These are phyloP conservation scores for Ptiloglossa arizonensis DNA, from an alignment of 1,140 invertebrate genomes.

Conservation along the genomic window DNA sequence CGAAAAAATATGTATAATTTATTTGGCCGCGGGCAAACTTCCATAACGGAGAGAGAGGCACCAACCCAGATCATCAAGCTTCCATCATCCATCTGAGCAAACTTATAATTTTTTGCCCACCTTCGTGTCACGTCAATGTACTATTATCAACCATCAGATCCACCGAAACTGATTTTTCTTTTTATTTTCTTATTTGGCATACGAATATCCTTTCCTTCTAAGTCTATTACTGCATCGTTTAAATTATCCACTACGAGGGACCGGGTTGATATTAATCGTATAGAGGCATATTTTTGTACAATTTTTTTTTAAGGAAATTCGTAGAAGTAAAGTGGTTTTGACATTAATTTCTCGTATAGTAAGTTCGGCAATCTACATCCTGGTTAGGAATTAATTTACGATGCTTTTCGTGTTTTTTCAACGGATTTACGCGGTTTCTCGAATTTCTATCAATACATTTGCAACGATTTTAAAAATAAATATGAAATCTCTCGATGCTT, in stretches of 20 bases:
- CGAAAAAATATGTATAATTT: slow-evolving; percentile 22
- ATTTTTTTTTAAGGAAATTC: not conserved
- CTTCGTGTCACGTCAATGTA: not conserved
- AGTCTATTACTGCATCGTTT: not conserved
- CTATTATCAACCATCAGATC: not conserved
- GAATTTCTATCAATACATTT: no score
- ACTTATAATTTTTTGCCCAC: not conserved
- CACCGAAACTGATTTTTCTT: not conserved
- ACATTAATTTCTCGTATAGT: slow-evolving; percentile 25
- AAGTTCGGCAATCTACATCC: slow-evolving; percentile 10
- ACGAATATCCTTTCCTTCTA: not conserved
- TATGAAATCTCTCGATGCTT: not conserved
- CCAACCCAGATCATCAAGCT: not conserved
- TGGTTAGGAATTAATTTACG: slow-evolving; percentile 11
- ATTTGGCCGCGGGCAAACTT: slow-evolving; percentile 27
- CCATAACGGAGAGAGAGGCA: not conserved
- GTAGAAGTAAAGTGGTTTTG: slow-evolving; percentile 13
- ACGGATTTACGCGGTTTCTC: not conserved
- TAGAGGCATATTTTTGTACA: not conserved
- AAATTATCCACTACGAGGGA: not conserved
- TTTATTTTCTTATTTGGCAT: not conserved
- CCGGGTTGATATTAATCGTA: not conserved
- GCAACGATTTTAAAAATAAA: no score
- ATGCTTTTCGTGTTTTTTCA: not conserved
- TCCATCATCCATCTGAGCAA: not conserved